These are phyloP conservation scores for Ectemnius continuus DNA, from an alignment of 2,888 invertebrate species.

Conservation along the genomic window DNA sequence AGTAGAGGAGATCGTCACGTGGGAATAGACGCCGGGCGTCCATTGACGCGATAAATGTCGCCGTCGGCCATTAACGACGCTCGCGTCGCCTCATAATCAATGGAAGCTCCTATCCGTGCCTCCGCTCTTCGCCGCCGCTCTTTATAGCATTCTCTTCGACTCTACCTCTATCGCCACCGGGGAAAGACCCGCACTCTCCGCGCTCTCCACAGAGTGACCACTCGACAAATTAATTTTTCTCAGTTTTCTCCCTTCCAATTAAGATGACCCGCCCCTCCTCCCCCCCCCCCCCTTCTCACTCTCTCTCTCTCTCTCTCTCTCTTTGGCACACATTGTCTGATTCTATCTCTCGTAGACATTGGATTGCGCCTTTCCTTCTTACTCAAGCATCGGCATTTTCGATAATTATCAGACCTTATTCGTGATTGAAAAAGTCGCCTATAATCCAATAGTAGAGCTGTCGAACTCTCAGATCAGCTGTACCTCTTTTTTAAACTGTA, in stretches of 20 bases:
- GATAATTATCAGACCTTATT: too few relatives aligned
- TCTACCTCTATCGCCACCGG: not conserved
- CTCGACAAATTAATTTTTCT: slow-evolving; percentile 68
- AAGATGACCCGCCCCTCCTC: slow-evolving; percentile 33
- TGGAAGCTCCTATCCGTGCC: slow-evolving; percentile 65
- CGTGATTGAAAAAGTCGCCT: too few relatives aligned
- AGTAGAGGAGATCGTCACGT: slow-evolving; percentile 65
- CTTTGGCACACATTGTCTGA: too few relatives aligned
- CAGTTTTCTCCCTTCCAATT: slow-evolving; percentile 59
- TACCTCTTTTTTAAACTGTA: too few relatives aligned
- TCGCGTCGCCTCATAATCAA: slow-evolving; percentile 71
- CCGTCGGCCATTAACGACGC: slow-evolving; percentile 71
- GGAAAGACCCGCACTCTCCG: slow-evolving; percentile 36
- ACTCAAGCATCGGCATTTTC: too few relatives aligned
- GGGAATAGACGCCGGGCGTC: slow-evolving; percentile 66
- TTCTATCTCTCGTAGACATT: too few relatives aligned
- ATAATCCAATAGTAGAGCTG: too few relatives aligned
- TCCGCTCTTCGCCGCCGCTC: slow-evolving; percentile 4
- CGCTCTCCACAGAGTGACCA: slow-evolving; percentile 48
- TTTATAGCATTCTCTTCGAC: not conserved
- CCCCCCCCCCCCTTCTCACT: too few relatives aligned
- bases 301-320: too few relatives aligned
- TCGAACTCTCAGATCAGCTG: too few relatives aligned
- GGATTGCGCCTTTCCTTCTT: too few relatives aligned
- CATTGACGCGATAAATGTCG: slow-evolving; percentile 73